phyloP scores from a whole-genome alignment of 2,888 invertebrate species.

The Xanthorhoe spadicearia region DNA sequence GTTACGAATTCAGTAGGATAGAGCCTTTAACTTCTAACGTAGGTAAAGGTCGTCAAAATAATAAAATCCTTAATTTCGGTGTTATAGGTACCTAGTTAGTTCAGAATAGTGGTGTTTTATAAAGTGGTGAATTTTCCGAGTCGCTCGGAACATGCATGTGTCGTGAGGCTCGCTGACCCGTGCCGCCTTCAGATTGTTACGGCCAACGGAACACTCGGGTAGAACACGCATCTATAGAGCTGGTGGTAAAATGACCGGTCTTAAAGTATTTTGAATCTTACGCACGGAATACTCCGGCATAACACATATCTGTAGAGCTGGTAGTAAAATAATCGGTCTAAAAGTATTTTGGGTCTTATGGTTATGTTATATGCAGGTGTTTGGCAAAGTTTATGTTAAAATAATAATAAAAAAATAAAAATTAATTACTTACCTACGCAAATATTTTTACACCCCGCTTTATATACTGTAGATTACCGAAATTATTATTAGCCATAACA shows the following conservation, averaged over 20 bases:
- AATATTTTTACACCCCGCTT: too few relatives aligned
- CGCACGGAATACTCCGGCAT: constrained; percentile 73
- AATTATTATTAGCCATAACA: constrained; percentile 7
- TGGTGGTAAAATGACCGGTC: background rate
- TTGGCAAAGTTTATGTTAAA: too few relatives aligned
- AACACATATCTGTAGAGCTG: constrained; percentile 26
- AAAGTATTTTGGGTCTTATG: too few relatives aligned
- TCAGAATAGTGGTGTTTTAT: constrained; percentile 43
- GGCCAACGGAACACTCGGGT: constrained; percentile 78
- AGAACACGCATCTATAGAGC: constrained; percentile 34
- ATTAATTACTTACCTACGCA: too few relatives aligned
- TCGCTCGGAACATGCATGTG: constrained; percentile 48
- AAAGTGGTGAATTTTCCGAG: constrained; percentile 62
- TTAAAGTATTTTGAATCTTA: background rate
- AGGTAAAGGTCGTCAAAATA: too few relatives aligned
- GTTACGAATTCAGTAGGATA: too few relatives aligned
- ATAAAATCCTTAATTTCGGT: too few relatives aligned
- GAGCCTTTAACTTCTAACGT: too few relatives aligned
- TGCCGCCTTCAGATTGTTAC: constrained; percentile 83
- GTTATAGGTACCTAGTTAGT: too few relatives aligned
- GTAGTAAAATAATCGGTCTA: background rate
- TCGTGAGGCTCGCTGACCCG: constrained; percentile 75
- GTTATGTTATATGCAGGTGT: too few relatives aligned
- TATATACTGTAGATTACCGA: too few relatives aligned
- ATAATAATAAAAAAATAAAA: too few relatives aligned